A percentile compares a stretch with the other conserved stretches of the same genome.
phyloP scores from a whole-genome alignment of 2,888 invertebrate species.

The Cataglyphis cursor region DNA sequence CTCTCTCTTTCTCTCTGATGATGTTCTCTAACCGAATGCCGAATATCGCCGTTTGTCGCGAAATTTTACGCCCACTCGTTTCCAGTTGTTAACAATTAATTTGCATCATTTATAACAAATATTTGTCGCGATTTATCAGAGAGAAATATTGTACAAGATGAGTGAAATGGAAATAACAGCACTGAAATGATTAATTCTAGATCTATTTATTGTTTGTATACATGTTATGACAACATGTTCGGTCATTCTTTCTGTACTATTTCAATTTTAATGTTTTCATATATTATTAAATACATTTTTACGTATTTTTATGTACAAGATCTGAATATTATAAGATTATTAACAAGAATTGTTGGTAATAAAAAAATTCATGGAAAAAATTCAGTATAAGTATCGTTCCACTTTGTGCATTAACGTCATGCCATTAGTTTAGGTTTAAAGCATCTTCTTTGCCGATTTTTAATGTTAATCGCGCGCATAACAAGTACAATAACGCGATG shows the following conservation, averaged over 20 bases:
- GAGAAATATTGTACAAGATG: not conserved
- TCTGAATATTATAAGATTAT: not conserved
- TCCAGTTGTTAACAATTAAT: not conserved
- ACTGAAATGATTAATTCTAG: not conserved
- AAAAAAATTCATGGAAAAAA: not conserved
- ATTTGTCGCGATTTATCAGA: not conserved
- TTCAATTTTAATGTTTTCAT: not conserved
- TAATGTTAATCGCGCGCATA: constrained; percentile 24
- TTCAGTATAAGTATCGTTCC: not conserved
- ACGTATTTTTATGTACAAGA: no score
- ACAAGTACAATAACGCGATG: constrained; percentile 30
- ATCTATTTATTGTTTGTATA: not conserved
- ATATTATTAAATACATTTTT: not conserved
- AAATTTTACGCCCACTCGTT: constrained; percentile 9
- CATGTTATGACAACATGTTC: not conserved
- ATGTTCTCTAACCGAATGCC: not conserved
- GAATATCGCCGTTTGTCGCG: not conserved
- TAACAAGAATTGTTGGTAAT: not conserved
- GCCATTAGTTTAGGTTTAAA: not conserved
- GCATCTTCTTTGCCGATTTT: not conserved
- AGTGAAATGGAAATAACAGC: not conserved
- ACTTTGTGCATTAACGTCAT: not conserved
- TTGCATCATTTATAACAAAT: not conserved
- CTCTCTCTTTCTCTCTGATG: not conserved
- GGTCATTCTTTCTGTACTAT: not conserved